Conservation (phyloP, 2,113 vertebrate genomes). For the Cololabis saira region DNA sequence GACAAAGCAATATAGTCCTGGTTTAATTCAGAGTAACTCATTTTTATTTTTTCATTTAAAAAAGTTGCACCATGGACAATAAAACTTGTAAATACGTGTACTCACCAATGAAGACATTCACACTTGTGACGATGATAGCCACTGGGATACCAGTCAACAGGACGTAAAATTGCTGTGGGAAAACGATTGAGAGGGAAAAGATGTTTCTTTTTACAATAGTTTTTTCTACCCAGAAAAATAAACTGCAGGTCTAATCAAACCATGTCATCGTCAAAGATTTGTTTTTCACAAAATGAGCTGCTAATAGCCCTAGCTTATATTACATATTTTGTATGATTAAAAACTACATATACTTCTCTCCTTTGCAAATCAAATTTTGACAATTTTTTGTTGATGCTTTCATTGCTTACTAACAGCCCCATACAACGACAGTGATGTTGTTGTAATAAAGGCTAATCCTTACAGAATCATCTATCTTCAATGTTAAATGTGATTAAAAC, state of each 20-base stretch:
- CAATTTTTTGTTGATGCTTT: no score
- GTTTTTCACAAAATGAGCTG: not conserved
- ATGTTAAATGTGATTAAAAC: no score
- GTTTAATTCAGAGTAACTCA: not conserved
- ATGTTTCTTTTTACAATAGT: no score
- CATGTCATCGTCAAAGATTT: not conserved
- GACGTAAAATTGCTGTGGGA: slow-evolving; percentile 85
- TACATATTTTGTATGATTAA: not conserved
- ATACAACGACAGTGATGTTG: no score
- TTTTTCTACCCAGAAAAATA: no score
- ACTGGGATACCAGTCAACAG: slow-evolving; percentile 89
- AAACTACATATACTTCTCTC: no score
- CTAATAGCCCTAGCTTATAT: not conserved
- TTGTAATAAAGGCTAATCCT: no score
- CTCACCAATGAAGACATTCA: slow-evolving; percentile 94
- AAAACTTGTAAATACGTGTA: slow-evolving; percentile 9
- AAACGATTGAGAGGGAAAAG: slow-evolving; percentile 19
- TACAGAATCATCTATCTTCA: no score
- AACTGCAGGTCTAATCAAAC: not conserved
- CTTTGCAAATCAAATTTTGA: no score
- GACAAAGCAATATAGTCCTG: slow-evolving; percentile 26
- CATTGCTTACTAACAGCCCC: no score
- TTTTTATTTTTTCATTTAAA: not conserved
- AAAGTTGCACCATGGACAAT: not conserved
- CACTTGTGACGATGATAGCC: slow-evolving; percentile 76